A percentile compares a stretch with the other conserved stretches of the same genome.
Evolutionary conservation across 2,113 vertebrate genomes (phyloP).

Genomic region (Chroicocephalus ridibundus): DNA sequence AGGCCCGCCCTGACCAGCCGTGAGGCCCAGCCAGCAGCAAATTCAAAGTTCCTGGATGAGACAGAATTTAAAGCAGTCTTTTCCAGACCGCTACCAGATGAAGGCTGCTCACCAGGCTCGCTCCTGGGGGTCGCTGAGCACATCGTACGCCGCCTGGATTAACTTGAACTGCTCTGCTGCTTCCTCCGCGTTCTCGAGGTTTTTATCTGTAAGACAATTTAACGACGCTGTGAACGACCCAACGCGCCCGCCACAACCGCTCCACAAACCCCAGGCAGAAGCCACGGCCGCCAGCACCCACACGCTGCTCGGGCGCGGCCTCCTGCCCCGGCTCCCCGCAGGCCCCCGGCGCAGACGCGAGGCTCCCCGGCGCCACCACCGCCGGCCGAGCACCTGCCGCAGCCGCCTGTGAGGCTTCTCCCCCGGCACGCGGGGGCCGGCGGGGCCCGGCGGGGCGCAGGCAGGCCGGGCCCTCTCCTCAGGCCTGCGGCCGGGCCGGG

Average conservation of each 20-base stretch:
- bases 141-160: conserved; percentile 96
- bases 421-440: background rate
- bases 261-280: background rate
- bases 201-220: conserved; percentile 85
- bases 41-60: background rate
- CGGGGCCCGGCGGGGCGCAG: background rate
- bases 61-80: fast-evolving
- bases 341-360: background rate
- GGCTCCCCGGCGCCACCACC: background rate
- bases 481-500: background rate
- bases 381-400: background rate
- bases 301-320: background rate
- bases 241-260: background rate
- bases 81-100: background rate
- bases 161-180: conserved; percentile 94
- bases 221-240: background rate
- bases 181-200: conserved; percentile 88
- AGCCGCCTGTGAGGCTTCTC: background rate
- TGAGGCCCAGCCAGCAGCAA: too few species aligned
- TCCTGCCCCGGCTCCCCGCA: background rate
- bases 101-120: conserved; percentile 84
- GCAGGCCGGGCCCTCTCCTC: background rate
- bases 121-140: conserved; percentile 94
- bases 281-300: background rate
- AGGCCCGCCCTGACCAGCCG: fast-evolving